Base-by-base conservation (phyloP, 2,797 vertebrate genomes). In the Gallinago stenura region DNA sequence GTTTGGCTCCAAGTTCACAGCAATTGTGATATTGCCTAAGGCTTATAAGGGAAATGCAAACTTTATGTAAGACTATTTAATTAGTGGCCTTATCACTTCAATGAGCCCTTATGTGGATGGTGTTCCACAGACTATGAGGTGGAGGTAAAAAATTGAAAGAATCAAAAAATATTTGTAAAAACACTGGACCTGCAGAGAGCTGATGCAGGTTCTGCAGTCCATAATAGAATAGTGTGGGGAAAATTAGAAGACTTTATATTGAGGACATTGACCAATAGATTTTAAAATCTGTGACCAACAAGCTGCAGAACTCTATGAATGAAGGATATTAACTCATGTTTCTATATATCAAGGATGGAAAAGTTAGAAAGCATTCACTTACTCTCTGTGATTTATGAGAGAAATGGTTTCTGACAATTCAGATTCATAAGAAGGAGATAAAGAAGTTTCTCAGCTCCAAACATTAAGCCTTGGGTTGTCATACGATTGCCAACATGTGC, bases 401-500 rank as follows among this genome's bases (percentile, higher is more conserved):
- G 30, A 77, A 90, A 54, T 11, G 2, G 7, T 66, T 87, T 69
- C 33, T 87, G 71, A 60, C 7, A 77, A 56, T 82, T 93, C 17
- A 88, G 20, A 71, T 56, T 70, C 15, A 4, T 85, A 62, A 56
- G 26, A 71, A 2, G 1, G 46, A 83, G 31, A 64, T 6, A 76
- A 64, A 46, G n/a, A 41, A 7, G 13, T 20, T 64, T 80, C 87
- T 89, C 12, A 28, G 4, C 21, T 83, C 31, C 22, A 31, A 39
- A 53, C 24, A 56, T 17, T 53, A 31, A 39, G 11, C 17, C 12
- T 35, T 45, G n/a, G 3, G 15, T 73, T 94, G 26, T 0, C 0
- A 54, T 53, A 61, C 0, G 5, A 7, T 30, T 85, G 64, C 6
- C 60, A 78, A 20, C 31, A 24, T 1, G 0, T 48, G 15, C 33